phyloP scores from a whole-genome alignment of 2,113 vertebrate genomes.

The Clarias batrachus region DNA sequence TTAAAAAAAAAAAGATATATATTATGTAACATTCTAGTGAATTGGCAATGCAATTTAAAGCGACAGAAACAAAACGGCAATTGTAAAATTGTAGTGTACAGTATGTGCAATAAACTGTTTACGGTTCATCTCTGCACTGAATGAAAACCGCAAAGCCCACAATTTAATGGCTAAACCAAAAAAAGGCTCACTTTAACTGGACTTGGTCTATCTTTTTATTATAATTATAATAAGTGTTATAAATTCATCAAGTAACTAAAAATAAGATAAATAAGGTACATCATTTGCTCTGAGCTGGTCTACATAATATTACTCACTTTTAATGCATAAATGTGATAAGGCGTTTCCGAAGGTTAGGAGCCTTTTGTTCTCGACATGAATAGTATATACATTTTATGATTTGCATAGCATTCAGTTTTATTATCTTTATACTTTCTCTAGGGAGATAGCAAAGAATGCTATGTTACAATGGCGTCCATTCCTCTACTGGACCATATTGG shows the following conservation, averaged over 20 bases:
- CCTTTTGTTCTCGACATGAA: not conserved
- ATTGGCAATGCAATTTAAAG: not conserved
- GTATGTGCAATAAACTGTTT: not conserved
- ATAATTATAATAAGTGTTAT: too few relatives aligned
- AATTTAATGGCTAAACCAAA: too few relatives aligned
- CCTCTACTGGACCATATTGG: constrained; percentile 90
- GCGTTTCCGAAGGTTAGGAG: not conserved
- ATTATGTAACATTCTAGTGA: not conserved
- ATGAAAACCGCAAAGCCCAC: too few relatives aligned
- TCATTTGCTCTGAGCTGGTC: not conserved
- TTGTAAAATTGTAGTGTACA: not conserved
- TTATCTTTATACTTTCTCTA: constrained; percentile 56
- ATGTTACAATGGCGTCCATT: constrained; percentile 91
- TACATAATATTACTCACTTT: not conserved
- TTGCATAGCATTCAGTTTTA: not conserved
- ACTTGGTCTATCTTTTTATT: too few relatives aligned
- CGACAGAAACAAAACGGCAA: not conserved
- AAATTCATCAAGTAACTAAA: not conserved
- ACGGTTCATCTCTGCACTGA: not conserved
- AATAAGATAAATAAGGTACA: not conserved
- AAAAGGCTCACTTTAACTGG: too few relatives aligned
- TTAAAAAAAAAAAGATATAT: not conserved
- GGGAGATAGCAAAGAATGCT: constrained; percentile 89
- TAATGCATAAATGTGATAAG: not conserved
- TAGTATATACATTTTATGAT: not conserved